Evolutionary conservation across 2,113 vertebrate species (phyloP).

Genomic region (Miniopterus natalensis): DNA sequence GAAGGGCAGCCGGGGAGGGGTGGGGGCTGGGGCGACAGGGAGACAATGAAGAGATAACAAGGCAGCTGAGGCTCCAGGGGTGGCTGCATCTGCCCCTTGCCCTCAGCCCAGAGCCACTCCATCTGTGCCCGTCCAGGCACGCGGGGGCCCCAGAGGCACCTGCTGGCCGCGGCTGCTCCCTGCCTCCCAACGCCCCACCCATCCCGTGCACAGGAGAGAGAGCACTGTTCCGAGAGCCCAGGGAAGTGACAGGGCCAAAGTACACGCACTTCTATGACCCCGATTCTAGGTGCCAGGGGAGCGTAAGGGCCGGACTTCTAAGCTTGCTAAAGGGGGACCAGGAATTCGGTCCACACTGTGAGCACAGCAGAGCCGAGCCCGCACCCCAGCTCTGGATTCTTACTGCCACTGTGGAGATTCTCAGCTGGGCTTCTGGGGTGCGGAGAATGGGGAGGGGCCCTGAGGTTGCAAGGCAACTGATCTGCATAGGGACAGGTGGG

Average conservation of each 20-base stretch:
- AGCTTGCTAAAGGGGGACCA: background rate
- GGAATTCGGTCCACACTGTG: rapidly evolving
- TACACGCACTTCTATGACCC: rapidly evolving
- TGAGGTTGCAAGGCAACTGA: background rate
- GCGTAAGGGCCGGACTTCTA: background rate
- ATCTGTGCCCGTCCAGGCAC: constrained; percentile 82
- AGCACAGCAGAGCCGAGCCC: rapidly evolving
- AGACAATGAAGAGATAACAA: constrained; percentile 80
- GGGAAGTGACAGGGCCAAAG: background rate
- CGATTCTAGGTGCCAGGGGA: rapidly evolving
- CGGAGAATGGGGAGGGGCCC: rapidly evolving
- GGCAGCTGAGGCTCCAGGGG: constrained; percentile 80
- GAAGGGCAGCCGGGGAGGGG: constrained; percentile 79
- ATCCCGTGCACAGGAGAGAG: background rate
- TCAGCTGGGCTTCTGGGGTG: background rate
- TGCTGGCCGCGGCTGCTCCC: background rate
- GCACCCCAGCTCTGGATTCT: background rate
- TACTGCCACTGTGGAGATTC: rapidly evolving
- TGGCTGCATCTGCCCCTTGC: constrained; percentile 77
- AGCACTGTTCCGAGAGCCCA: background rate
- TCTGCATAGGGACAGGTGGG: background rate
- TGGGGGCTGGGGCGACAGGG: background rate
- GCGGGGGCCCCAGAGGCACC: background rate
- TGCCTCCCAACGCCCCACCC: background rate
- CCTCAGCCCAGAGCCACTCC: constrained; percentile 82